phyloP scores from a whole-genome alignment of 2,797 vertebrate genomes.

The Neosilurus mollespiculum region DNA sequence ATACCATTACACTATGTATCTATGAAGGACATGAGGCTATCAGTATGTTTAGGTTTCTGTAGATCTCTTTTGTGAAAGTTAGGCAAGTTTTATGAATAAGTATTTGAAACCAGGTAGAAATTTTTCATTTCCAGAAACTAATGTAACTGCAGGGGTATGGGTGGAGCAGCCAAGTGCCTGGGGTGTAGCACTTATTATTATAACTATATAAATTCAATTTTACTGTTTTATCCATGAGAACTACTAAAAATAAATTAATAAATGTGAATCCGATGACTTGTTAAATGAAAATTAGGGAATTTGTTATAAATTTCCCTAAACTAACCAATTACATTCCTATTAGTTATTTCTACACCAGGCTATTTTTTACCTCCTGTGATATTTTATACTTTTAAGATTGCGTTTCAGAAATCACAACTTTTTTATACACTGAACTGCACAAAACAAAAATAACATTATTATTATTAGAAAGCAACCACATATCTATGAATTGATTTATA shows the following conservation, averaged over 20 bases:
- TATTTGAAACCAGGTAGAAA: neutral
- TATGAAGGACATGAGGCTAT: neutral
- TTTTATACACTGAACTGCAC: neutral
- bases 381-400: neutral
- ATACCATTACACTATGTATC: neutral
- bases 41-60: neutral
- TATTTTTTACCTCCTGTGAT: neutral
- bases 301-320: neutral
- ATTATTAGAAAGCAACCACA: neutral
- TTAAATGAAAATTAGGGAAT: neutral
- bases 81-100: no score
- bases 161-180: neutral
- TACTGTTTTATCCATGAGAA: constrained; percentile 2
- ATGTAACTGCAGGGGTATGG: neutral
- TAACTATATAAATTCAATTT: neutral
- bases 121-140: no score
- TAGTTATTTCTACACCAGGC: neutral
- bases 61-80: neutral
- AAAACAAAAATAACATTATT: neutral
- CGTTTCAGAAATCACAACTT: neutral
- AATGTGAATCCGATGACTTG: neutral
- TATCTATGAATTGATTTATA: neutral
- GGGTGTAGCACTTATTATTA: neutral
- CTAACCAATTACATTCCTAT: neutral
- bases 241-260: neutral